Evolutionary conservation across 2,113 vertebrate genomes (phyloP).

Genomic region (Turnix velox): DNA sequence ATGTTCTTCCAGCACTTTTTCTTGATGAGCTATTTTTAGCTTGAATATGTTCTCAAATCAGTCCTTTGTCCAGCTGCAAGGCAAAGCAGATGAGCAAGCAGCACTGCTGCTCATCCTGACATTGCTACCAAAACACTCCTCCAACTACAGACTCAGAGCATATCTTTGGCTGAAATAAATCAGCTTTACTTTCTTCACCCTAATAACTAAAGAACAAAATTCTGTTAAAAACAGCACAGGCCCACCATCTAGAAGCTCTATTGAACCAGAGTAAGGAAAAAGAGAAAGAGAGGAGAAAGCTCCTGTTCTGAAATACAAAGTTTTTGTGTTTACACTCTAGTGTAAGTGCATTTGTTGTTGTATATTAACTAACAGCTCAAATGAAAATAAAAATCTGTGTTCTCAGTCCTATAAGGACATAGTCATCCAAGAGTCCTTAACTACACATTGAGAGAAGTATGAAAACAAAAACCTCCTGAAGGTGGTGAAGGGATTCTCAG

Average conservation of each 20-base stretch:
- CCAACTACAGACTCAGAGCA: background rate
- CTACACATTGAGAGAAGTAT: background rate
- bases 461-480: background rate
- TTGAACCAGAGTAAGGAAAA: background rate
- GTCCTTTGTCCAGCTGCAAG: conserved; percentile 14
- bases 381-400: background rate
- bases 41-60: conserved; percentile 9
- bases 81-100: background rate
- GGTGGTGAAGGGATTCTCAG: background rate
- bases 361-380: background rate
- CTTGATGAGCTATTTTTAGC: conserved; percentile 37
- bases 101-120: background rate
- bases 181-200: background rate
- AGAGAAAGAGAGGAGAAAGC: background rate
- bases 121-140: background rate
- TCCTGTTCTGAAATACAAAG: background rate
- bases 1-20: background rate
- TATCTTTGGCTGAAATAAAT: background rate
- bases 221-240: background rate
- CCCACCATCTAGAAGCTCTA: background rate
- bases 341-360: background rate
- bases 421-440: background rate
- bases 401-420: rapidly evolving
- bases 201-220: background rate
- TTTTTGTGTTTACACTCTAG: background rate